phyloP scores from a whole-genome alignment of 2,888 invertebrate species.

The Caenorhabditis sp. region DNA sequence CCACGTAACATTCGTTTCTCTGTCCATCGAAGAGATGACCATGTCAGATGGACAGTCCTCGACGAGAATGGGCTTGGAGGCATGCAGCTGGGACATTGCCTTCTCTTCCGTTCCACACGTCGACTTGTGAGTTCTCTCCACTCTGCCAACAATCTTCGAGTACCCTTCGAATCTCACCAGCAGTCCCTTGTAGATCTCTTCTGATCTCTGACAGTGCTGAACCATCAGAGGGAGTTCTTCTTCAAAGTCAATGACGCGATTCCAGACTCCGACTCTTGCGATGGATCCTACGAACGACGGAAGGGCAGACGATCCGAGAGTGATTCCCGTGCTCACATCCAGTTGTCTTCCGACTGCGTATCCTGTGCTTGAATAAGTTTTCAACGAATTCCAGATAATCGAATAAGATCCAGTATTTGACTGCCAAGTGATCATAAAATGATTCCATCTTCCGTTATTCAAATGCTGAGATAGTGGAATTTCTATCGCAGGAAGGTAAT shows the following conservation, averaged over 20 bases:
- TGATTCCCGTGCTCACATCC: slow-evolving; percentile 81
- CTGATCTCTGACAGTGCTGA: slow-evolving; percentile 73
- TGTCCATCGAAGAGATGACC: slow-evolving; percentile 89
- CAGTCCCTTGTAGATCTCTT: slow-evolving; percentile 88
- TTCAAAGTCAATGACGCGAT: slow-evolving; percentile 90
- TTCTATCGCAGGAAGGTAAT: slow-evolving; percentile 42
- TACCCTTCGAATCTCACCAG: slow-evolving; percentile 94
- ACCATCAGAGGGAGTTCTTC: slow-evolving; percentile 75
- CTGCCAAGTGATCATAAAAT: slow-evolving; percentile 93
- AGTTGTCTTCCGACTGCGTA: slow-evolving; percentile 89
- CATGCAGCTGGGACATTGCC: background rate
- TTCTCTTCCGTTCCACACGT: slow-evolving; percentile 87
- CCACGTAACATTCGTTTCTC: slow-evolving; percentile 78
- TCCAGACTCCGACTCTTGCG: slow-evolving; percentile 95
- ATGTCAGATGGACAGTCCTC: slow-evolving; percentile 89
- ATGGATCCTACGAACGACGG: slow-evolving; percentile 84
- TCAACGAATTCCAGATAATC: slow-evolving; percentile 94
- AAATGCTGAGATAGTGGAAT: slow-evolving; percentile 81
- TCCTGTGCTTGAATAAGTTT: slow-evolving; percentile 92
- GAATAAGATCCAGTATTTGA: slow-evolving; percentile 89
- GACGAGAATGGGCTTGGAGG: slow-evolving; percentile 7
- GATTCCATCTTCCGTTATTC: slow-evolving; percentile 96
- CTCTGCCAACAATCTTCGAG: slow-evolving; percentile 83
- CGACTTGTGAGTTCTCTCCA: slow-evolving; percentile 83
- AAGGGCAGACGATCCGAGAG: slow-evolving; percentile 34